These are phyloP conservation scores for Polymixis lichenea DNA, from an alignment of 2,888 invertebrate genomes.

Conservation along the genomic window DNA sequence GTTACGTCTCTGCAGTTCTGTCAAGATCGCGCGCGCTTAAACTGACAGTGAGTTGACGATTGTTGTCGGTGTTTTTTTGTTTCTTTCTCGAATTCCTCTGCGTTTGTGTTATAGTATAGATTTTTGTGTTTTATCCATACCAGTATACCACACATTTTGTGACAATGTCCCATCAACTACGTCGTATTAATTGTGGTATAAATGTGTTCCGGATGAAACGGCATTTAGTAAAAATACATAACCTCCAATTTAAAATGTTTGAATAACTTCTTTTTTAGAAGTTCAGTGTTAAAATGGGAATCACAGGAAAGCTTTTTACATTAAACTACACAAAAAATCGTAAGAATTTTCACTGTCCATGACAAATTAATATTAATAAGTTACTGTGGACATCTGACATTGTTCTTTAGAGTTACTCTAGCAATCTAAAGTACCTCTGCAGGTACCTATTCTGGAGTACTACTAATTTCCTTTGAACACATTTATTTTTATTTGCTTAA, in stretches of 20 bases:
- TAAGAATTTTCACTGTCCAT: constrained; percentile 9
- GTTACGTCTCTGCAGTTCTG: neutral
- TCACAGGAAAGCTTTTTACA: constrained; percentile 5
- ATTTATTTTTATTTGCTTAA: too few species aligned
- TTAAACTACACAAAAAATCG: neutral
- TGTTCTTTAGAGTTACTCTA: neutral
- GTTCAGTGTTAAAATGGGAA: constrained; percentile 13
- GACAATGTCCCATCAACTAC: constrained; percentile 4
- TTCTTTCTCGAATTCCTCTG: neutral
- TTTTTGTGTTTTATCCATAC: neutral
- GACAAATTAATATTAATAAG: neutral
- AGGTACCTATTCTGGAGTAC: too few species aligned
- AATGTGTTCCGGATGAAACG: constrained; percentile 5
- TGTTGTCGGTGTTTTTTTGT: neutral
- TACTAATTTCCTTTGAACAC: too few species aligned
- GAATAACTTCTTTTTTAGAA: constrained; percentile 8
- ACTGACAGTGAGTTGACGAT: neutral
- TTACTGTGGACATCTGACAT: too few species aligned
- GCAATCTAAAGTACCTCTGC: neutral
- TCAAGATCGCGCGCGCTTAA: neutral
- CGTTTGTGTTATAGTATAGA: neutral
- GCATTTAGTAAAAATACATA: constrained; percentile 10
- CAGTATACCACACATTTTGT: neutral
- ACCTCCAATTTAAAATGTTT: constrained; percentile 6
- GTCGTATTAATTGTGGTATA: constrained; percentile 10